Base-by-base conservation (phyloP, 2,888 invertebrate species). In the Abrostola tripartita region DNA sequence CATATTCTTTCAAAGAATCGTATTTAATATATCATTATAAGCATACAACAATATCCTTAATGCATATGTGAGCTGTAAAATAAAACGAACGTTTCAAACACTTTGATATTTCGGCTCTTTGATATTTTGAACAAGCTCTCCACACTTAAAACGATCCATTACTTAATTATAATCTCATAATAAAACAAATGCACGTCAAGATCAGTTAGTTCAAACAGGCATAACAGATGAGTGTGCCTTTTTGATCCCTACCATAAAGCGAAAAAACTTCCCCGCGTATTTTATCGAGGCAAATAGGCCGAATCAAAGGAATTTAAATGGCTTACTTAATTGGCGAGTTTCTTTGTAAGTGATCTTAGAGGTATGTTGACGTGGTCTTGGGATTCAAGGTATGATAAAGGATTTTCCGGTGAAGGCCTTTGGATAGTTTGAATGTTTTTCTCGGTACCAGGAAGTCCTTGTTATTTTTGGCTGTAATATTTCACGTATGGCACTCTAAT, bases 221-320 rank as follows among this genome's bases (percentile, higher is more conserved):
- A 78, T 76, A 74, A 79, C 68, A 69, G 74, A 78, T 75, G 75
- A 78, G 71, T 61, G 44, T 66, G 68, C 67, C 68, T 69, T 79
- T 82, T 78, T 78, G 77, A 81, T 76, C 74, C 61, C 54, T 60
- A 61, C 61, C 58, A 56, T 60, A 65, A 70, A 71, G 52, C 56
- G 60, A 71, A 69, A 70, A 58, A 61, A 68, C 44, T 63, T 56
- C 55, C 57, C 50, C 54, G 58, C 62, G 66, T 78, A 76, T 82
- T 81, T 79, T 73, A 76, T 76, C 65, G 76, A 69, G 65, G 75
- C 71, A 82, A 85, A 83, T 75, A 82, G 70, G 76, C 68, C 62
- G 73, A 81, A 82, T 82, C 82, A 85, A 86, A 86, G 81, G 81
- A 81, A 82, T 84, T 81, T 76, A 79, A 83, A 80, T 82, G 78